These are phyloP conservation scores for Lasioglossum pauxillum DNA, from an alignment of 2,888 invertebrate genomes.

Conservation along the genomic window DNA sequence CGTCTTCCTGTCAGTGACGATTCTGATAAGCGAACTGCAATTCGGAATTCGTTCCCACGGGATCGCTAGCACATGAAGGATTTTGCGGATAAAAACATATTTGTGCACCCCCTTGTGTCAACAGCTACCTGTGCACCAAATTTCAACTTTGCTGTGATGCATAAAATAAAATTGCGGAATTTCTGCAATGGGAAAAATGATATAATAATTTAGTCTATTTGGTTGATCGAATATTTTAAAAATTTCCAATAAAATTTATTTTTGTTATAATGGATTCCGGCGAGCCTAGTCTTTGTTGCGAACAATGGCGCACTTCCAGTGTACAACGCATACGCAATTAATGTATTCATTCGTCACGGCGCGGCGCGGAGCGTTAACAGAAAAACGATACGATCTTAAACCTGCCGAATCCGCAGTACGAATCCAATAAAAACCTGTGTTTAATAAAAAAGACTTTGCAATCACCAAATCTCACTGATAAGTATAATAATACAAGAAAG, in stretches of 20 bases:
- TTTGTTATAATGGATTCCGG: not conserved
- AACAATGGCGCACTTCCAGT: not conserved
- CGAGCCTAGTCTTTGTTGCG: not conserved
- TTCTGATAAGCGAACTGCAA: slow-evolving; percentile 12
- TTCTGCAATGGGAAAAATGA: too few species aligned
- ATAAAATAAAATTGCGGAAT: too few species aligned
- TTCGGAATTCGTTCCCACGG: not conserved
- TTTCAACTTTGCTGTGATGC: too few species aligned
- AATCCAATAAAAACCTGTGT: not conserved
- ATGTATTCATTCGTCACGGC: not conserved
- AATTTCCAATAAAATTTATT: not conserved
- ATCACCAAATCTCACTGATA: slow-evolving; percentile 26
- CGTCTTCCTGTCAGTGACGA: slow-evolving; percentile 12
- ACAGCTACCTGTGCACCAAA: too few species aligned
- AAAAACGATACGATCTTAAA: not conserved
- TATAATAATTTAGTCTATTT: not conserved
- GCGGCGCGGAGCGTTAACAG: too few species aligned
- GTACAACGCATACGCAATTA: not conserved
- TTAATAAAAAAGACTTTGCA: not conserved
- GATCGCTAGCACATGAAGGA: too few species aligned
- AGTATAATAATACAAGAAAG: not conserved
- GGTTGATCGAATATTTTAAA: not conserved
- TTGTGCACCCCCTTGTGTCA: too few species aligned
- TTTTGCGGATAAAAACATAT: too few species aligned
- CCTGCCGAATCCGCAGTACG: not conserved